Conservation (phyloP, 1,140 invertebrate species). For the Drosophila varians region DNA sequence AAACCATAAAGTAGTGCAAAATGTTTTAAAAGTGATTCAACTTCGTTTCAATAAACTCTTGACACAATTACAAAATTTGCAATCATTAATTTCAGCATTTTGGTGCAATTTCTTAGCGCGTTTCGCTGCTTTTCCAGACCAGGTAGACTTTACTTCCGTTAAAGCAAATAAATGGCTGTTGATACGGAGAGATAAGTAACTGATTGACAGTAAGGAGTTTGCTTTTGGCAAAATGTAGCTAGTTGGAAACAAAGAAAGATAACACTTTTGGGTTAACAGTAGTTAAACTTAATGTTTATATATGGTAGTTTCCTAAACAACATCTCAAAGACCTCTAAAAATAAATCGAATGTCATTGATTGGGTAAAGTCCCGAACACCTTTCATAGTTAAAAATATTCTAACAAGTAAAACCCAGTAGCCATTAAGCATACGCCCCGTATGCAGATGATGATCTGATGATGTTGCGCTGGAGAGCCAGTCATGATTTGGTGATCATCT, state of each 20-base stretch:
- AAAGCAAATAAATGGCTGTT: slow-evolving; percentile 20
- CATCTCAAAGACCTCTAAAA: too few species aligned
- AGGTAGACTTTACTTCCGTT: slow-evolving; percentile 20
- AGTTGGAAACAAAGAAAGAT: slow-evolving; percentile 23
- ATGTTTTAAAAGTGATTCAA: slow-evolving; percentile 4
- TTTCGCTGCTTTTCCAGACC: slow-evolving; percentile 13
- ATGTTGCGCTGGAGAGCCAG: neutral
- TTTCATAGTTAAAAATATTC: neutral
- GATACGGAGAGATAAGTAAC: slow-evolving; percentile 44
- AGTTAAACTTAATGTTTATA: too few species aligned
- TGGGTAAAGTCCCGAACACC: neutral
- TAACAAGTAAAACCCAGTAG: neutral
- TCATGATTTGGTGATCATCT: slow-evolving; percentile 27
- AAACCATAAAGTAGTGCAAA: slow-evolving; percentile 49
- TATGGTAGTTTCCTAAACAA: too few species aligned
- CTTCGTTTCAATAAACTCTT: neutral
- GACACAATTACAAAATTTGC: slow-evolving; percentile 17
- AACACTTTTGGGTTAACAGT: slow-evolving; percentile 10
- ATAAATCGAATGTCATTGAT: too few species aligned
- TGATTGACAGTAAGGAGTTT: slow-evolving; percentile 31
- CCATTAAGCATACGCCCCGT: slow-evolving; percentile 1
- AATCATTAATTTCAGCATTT: slow-evolving; percentile 18
- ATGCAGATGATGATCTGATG: slow-evolving; percentile 16
- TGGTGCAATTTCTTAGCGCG: slow-evolving; percentile 15
- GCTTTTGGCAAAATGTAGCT: slow-evolving; percentile 1